A percentile compares a stretch with the other conserved stretches of the same genome.
Evolutionary conservation across 2,888 invertebrate species (phyloP).

Genomic region (Tiliacea aurago): DNA sequence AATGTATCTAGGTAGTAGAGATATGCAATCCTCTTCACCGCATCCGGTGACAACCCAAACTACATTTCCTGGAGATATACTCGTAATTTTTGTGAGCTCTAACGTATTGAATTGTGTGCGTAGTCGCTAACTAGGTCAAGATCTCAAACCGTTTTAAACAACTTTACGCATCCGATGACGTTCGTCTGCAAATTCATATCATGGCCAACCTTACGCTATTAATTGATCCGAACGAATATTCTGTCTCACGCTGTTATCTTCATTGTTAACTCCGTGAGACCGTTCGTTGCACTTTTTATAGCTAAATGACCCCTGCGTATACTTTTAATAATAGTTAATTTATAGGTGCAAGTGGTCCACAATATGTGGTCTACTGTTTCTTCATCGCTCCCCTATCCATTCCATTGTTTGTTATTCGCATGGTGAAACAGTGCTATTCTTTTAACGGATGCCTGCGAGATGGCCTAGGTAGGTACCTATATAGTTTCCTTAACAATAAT

Average conservation of each 20-base stretch:
- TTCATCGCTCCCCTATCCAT: conserved; percentile 69
- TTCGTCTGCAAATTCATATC: conserved; percentile 47
- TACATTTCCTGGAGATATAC: background rate
- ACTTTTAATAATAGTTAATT: conserved; percentile 75
- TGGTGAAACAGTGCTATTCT: conserved; percentile 77
- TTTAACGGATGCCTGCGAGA: conserved; percentile 67
- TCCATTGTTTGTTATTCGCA: conserved; percentile 75
- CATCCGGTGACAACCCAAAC: background rate
- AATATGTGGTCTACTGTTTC: conserved; percentile 74
- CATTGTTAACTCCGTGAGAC: conserved; percentile 68
- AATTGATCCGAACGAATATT: conserved; percentile 65
- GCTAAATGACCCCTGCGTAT: conserved; percentile 63
- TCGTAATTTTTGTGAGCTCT: background rate
- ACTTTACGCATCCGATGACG: conserved; percentile 54
- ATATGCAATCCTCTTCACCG: background rate
- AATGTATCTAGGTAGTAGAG: background rate
- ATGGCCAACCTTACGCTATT: conserved; percentile 53
- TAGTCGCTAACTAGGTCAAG: conserved; percentile 60
- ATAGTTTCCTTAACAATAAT: conserved; percentile 70
- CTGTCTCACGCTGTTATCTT: conserved; percentile 49
- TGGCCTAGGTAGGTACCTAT: conserved; percentile 30
- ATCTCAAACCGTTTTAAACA: conserved; percentile 61
- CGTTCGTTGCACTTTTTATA: conserved; percentile 59
- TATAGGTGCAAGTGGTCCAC: conserved; percentile 71
- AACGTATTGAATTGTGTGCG: background rate